phyloP scores from a whole-genome alignment of 2,113 vertebrate genomes.

The Marmota flaviventris region DNA sequence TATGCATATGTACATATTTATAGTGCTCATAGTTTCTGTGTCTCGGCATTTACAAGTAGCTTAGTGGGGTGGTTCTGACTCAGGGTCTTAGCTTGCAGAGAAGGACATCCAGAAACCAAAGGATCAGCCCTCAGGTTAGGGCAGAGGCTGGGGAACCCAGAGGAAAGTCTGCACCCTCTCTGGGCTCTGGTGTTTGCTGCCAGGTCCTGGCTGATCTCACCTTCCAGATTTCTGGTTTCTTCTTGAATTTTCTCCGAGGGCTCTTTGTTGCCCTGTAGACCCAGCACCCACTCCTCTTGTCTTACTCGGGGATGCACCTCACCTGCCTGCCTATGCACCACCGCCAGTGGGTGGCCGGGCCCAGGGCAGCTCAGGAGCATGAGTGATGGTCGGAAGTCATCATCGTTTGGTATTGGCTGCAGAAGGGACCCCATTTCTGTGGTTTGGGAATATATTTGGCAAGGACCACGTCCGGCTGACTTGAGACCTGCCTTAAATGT shows the following conservation, averaged over 20 bases:
- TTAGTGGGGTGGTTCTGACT: not conserved
- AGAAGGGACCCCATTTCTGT: not conserved
- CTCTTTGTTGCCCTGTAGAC: not conserved
- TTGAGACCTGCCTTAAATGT: not conserved
- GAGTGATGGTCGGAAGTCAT: not conserved
- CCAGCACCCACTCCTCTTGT: not conserved
- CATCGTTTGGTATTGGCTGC: not conserved
- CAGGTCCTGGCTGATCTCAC: not conserved
- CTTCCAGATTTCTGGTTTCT: not conserved
- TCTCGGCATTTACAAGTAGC: not conserved
- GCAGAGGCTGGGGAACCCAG: not conserved
- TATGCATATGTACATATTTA: not conserved
- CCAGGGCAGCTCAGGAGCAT: not conserved
- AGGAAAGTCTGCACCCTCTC: not conserved
- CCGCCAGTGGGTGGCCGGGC: not conserved
- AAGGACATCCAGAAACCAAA: not conserved
- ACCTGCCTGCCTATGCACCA: not conserved
- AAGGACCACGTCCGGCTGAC: not conserved
- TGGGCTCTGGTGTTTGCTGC: not conserved
- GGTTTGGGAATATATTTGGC: not conserved
- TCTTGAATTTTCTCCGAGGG: not conserved
- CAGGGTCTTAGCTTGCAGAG: no score
- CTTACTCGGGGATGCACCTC: not conserved
- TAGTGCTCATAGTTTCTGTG: not conserved
- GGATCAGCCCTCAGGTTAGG: not conserved